Evolutionary conservation across 2,888 invertebrate genomes (phyloP), one percentile per base, ranked within the genome.

Genomic region (Cosmia pyralina): DNA sequence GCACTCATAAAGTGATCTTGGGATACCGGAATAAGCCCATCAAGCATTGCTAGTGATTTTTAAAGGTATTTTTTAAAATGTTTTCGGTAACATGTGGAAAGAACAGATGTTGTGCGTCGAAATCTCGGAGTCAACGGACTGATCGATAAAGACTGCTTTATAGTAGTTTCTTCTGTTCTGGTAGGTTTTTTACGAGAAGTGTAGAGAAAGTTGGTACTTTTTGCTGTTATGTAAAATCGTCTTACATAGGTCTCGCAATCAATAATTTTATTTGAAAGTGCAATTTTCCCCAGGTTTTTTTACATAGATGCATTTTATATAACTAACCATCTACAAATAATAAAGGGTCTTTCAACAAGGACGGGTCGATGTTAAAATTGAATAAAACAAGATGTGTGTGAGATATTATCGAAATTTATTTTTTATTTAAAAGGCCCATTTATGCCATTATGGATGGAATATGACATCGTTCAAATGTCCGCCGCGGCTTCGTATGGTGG

Each of bases 1-100:
- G 85, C 84, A 81, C 77, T 88, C 89, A 89, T 90, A 90, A 90
- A 90, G 85, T 86, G 74, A 73, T 85, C 81, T 81, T 82, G 84
- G 87, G 84, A 85, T 77, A 85, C 89, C 90, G 89, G 90, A 90
- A 87, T 84, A 88, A 83, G 83, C 82, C 74, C 89, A 87, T 90
- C 90, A 90, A n/a, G 85, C 80, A 85, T 80, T 81, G 82, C 79
- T 82, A 75, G 87, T 83, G 87, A 89, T 90, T 89, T 89, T 87
- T 87, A 84, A 79, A 81, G 58, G 71, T 72, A 71, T 74, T 81
- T 86, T 84, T 77, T 74, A 7, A 58, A 70, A 69, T 58, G 69
- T 77, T 85, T 82, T 75, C 34, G 75, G 81, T 58, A 86, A 73
- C 86, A 87, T 85, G 72, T 87, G 87, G 66, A 11, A 2, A 48